Conservation (phyloP, 2,888 invertebrate species). For the Boloria euphrosyne region DNA sequence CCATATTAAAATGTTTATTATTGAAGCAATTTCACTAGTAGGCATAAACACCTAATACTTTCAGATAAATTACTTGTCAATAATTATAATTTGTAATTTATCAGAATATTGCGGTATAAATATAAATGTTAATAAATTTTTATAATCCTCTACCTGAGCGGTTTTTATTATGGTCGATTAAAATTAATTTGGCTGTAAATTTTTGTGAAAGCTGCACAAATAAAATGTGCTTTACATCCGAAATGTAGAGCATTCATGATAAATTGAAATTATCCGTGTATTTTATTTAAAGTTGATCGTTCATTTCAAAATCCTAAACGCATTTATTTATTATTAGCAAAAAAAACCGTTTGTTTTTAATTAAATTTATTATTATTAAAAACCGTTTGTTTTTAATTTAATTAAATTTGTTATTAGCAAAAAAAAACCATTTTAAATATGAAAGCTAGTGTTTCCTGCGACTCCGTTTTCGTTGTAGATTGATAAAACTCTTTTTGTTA, state of each 20-base stretch:
- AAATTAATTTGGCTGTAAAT: constrained; percentile 25
- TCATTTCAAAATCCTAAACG: too few relatives aligned
- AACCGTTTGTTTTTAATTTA: too few relatives aligned
- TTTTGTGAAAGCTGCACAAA: constrained; percentile 29
- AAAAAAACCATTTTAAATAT: too few relatives aligned
- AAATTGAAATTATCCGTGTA: not conserved
- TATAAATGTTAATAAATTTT: constrained; percentile 28
- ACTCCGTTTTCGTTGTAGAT: too few relatives aligned
- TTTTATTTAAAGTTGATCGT: not conserved
- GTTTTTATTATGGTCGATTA: constrained; percentile 22
- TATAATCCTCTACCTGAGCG: constrained; percentile 23
- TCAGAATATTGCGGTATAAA: constrained; percentile 23
- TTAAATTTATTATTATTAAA: too few relatives aligned
- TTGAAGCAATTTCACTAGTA: too few relatives aligned
- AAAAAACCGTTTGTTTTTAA: too few relatives aligned
- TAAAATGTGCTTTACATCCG: constrained; percentile 14
- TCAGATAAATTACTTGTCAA: constrained; percentile 14
- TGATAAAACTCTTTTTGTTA: too few relatives aligned
- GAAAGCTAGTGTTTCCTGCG: too few relatives aligned
- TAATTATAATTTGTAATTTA: constrained; percentile 10
- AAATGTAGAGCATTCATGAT: constrained; percentile 12
- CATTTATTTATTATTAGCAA: too few relatives aligned
- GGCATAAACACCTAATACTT: constrained; percentile 13
- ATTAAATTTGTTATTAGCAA: too few relatives aligned
- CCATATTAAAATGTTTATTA: too few relatives aligned